Evolutionary conservation across 2,888 invertebrate genomes (phyloP), one percentile per base, ranked within the genome.

Genomic region (Perizoma flavofasciatum): DNA sequence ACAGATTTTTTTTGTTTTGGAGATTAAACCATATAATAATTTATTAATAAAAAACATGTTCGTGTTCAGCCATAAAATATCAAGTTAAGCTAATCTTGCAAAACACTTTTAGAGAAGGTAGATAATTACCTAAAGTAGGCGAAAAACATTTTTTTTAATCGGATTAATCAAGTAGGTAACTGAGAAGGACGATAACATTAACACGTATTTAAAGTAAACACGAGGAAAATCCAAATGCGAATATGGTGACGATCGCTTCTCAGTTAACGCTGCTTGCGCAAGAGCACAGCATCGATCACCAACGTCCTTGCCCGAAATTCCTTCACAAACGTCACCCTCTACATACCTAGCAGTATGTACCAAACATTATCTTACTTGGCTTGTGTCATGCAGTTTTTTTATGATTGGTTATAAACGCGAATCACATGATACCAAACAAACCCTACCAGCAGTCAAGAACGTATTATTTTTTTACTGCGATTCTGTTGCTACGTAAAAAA

Each of bases 301-400:
- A 67, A 62, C 70, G 86, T 78, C 89, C 90, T 89, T 89, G 89
- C 88, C 86, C 89, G 86, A 85, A 85, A 88, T 89, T 83, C 82
- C 78, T 86, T 79, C 61, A 70, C 63, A 69, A 71, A 65, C 72
- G 71, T 71, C 73, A 79, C 71, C 72, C 70, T 71, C 69, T 50
- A 52, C 43, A 59, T 54, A 46, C 32, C 41, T 53, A 53, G n/a
- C 46, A 46, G 41, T 56, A 43, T 5, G 43, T 53, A 59, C 45
- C 34, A 49, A 60, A 54, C 48, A 55, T 51, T 51, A 52, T 49
- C 47, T 52, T 56, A 46, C 61, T 66, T 63, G 54, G 22, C 32
- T 43, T 37, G 43, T 49, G 51, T 51, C 55, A 51, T 35, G 55
- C 44, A 48, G 45, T 33, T 37, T 59, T 61, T 61, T 66, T 52